These are phyloP conservation scores for Stenichneumon culpator DNA, from an alignment of 2,888 invertebrate species.

Conservation along the genomic window DNA sequence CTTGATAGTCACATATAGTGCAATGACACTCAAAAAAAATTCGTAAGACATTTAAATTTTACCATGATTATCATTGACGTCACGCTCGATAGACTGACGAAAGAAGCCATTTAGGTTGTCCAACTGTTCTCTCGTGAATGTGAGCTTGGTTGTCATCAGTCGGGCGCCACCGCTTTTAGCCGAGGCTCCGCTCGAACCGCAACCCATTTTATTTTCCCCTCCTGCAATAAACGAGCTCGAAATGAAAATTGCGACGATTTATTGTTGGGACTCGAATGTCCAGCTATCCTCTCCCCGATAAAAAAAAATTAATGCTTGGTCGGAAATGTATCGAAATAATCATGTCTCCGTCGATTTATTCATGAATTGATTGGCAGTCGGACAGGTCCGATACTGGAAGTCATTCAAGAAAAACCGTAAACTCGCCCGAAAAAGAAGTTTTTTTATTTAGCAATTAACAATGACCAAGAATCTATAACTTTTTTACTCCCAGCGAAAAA, in stretches of 20 bases:
- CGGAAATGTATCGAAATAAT: not conserved
- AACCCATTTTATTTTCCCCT: slow-evolving; percentile 76
- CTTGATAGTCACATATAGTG: not conserved
- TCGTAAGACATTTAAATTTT: not conserved
- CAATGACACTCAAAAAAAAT: not conserved
- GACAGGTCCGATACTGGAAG: not conserved
- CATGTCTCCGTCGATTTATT: not conserved
- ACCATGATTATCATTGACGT: slow-evolving; percentile 58
- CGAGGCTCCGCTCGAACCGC: slow-evolving; percentile 75
- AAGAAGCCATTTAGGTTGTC: slow-evolving; percentile 85
- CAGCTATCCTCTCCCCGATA: not conserved
- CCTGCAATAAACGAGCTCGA: not conserved
- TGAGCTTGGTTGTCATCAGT: slow-evolving; percentile 85
- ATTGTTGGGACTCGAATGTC: not conserved
- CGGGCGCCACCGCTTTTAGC: slow-evolving; percentile 84
- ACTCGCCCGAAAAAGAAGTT: not conserved
- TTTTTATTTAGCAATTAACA: not conserved
- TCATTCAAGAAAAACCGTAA: not conserved
- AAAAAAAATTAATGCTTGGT: not conserved
- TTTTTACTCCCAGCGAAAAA: not conserved
- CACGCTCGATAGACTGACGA: slow-evolving; percentile 66
- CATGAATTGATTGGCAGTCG: not conserved
- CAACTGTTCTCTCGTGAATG: slow-evolving; percentile 86
- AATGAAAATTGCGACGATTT: slow-evolving; percentile 7
- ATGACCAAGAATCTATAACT: not conserved